Base-by-base conservation (phyloP, 1,140 invertebrate species). In the Panagrolaimus sp. region DNA sequence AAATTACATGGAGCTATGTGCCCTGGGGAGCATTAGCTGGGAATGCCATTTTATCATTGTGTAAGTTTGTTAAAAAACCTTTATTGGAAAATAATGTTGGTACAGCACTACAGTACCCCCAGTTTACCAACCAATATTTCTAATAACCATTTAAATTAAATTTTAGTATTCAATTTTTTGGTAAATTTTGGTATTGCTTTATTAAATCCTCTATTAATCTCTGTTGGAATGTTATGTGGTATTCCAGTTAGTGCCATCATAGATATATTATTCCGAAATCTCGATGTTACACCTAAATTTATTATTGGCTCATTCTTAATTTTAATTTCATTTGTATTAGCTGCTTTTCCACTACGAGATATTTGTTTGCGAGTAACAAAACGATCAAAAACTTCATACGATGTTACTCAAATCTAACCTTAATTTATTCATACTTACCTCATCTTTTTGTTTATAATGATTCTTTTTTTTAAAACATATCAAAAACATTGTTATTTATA, bases 151-250 rank as follows among this genome's bases (percentile, higher is more conserved):
- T n/a, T n/a, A n/a, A 38, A 16, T 16, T 11, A 16, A 25, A 44
- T 72, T 78, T 65, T 45, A 79, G 80, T 81, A 16, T 82, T 81
- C 75, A 82, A 82, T 47, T 82, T 83, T 45, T 67, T 82, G 13
- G 69, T 81, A 25, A 82, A 82, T 51, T 82, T 83, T 27, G 79
- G 79, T 48, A 81, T 81, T 43, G 78, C 75, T 48, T 65, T 81
- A 5, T 63, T 82, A 11, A 67, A 72, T 63, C 80, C 79, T 13
- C 66, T 81, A 11, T 68, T 78, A 11, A 68, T 79, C 31, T 81
- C 79, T 14, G 74, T 81, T 51, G 79, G 79, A 42, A 82, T 81
- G 80, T 48, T 81, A 0, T 70, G 70, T 31, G 79, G 79, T 45
- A 73, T 81, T 14, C 79, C 79, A 23, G 53, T 82, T 11, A 81